phyloP scores from a whole-genome alignment of 2,113 vertebrate species.

The Nibea albiflora region DNA sequence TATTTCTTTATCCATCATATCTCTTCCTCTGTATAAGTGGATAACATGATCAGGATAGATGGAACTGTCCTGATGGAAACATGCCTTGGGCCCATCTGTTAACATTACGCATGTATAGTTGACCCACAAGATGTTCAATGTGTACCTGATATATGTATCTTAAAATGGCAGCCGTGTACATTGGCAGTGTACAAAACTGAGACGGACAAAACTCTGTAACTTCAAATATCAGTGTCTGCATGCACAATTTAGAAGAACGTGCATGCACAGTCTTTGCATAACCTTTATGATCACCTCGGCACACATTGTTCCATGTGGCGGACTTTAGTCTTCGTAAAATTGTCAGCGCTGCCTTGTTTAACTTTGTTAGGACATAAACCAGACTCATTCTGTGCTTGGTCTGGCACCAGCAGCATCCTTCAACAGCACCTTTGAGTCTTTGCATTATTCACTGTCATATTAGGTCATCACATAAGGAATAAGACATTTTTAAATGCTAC shows the following conservation, averaged over 20 bases:
- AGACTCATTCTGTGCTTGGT: not conserved
- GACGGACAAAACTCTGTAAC: not conserved
- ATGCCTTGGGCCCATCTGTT: slow-evolving; percentile 27
- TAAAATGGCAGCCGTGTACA: not conserved
- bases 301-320: not conserved
- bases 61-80: slow-evolving; percentile 40
- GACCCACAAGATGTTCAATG: slow-evolving; percentile 21
- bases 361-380: not conserved
- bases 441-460: not conserved
- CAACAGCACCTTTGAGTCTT: too few species aligned
- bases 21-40: slow-evolving; percentile 66
- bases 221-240: too few species aligned
- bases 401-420: not conserved
- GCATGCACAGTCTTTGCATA: not conserved
- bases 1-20: slow-evolving; percentile 52
- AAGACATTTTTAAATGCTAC: too few species aligned
- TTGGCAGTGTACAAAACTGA: not conserved
- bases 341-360: not conserved
- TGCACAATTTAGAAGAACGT: not conserved
- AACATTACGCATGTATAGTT: slow-evolving; percentile 20
- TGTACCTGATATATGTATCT: not conserved
- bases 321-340: not conserved
- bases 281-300: not conserved
- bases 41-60: slow-evolving; percentile 51
- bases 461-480: not conserved